These are phyloP conservation scores for Agonopterix arenella DNA, from an alignment of 2,888 invertebrate genomes.

Conservation along the genomic window DNA sequence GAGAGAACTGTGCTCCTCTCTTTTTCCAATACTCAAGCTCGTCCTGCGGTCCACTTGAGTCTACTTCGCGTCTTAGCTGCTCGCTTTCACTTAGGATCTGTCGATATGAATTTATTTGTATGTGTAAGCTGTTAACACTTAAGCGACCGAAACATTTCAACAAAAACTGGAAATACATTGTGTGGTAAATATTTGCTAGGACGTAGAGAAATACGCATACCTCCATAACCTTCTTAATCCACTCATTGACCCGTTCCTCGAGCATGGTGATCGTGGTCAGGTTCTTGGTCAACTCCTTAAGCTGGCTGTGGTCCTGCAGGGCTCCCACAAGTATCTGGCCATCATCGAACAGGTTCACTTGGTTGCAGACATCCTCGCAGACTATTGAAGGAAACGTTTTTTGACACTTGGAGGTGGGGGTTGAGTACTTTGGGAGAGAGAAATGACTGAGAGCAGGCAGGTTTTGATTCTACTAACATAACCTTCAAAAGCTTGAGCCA, in stretches of 20 bases:
- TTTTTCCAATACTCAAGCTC: slow-evolving; percentile 98
- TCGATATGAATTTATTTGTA: background rate
- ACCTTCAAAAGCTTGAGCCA: background rate
- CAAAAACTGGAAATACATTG: background rate
- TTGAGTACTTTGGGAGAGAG: no score
- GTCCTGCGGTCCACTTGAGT: slow-evolving; percentile 94
- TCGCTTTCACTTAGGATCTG: slow-evolving; percentile 92
- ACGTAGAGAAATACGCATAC: slow-evolving; percentile 29
- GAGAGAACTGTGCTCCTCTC: slow-evolving; percentile 94
- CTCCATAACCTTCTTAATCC: slow-evolving; percentile 89
- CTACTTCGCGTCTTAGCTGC: slow-evolving; percentile 93
- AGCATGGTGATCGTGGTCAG: slow-evolving; percentile 80
- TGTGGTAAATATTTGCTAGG: background rate
- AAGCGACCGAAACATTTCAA: background rate
- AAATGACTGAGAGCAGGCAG: no score
- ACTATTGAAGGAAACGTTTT: slow-evolving; percentile 52
- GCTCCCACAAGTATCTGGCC: slow-evolving; percentile 79
- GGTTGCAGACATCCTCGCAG: slow-evolving; percentile 90
- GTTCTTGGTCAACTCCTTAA: slow-evolving; percentile 82
- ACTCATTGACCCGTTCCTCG: slow-evolving; percentile 85
- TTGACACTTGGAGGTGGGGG: background rate
- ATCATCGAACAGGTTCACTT: slow-evolving; percentile 87
- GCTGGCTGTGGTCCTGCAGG: slow-evolving; percentile 79
- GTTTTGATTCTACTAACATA: no score
- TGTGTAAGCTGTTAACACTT: background rate